A percentile compares a stretch with the other conserved stretches of the same genome.
Evolutionary conservation across 2,113 vertebrate species (phyloP).

Genomic region (Indicator indicator): DNA sequence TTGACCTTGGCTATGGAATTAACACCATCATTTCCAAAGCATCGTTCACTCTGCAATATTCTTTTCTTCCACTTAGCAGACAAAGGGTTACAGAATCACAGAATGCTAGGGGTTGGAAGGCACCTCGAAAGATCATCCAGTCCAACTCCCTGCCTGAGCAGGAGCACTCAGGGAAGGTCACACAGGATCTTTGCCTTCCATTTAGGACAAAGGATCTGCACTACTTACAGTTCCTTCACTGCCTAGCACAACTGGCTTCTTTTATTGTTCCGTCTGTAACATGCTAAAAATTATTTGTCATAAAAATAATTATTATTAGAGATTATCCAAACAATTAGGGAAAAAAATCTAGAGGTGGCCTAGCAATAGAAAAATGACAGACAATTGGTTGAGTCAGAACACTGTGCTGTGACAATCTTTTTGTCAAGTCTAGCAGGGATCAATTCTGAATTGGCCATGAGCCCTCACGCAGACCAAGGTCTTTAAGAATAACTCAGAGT

Average conservation of each 20-base stretch:
- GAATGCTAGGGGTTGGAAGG: too few species aligned
- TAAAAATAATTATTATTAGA: neutral
- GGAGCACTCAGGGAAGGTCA: too few species aligned
- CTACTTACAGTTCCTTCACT: neutral
- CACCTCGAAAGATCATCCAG: too few species aligned
- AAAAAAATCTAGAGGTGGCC: neutral
- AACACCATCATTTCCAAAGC: neutral
- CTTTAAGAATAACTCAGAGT: neutral
- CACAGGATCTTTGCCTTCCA: too few species aligned
- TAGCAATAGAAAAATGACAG: neutral
- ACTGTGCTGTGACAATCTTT: neutral
- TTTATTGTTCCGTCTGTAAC: neutral
- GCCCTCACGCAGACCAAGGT: neutral
- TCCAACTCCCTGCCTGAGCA: too few species aligned
- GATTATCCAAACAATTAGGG: neutral
- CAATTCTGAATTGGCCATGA: neutral
- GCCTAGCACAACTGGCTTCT: neutral
- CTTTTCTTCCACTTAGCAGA: neutral
- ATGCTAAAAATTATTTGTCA: neutral
- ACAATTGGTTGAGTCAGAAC: neutral
- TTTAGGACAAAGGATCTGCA: neutral
- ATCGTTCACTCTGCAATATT: neutral
- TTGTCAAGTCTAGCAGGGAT: neutral
- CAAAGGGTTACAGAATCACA: too few species aligned
- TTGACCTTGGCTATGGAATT: neutral